Evolutionary conservation across 2,113 vertebrate species (phyloP).

Genomic region (Apaloderma vittatum): DNA sequence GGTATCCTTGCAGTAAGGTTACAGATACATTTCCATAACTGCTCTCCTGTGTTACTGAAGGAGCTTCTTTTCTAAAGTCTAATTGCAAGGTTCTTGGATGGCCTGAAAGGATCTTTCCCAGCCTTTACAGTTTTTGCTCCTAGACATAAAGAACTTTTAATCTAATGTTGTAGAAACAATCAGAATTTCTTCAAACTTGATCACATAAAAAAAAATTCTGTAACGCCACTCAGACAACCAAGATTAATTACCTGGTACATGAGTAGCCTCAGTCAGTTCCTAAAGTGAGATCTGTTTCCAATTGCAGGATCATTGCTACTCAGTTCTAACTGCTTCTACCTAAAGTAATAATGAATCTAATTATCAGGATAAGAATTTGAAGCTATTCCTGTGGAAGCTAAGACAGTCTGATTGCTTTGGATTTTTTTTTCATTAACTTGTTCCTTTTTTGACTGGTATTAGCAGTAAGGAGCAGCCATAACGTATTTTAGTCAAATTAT

Average conservation of each 20-base stretch:
- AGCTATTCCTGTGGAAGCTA: neutral
- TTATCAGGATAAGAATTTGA: constrained; percentile 2
- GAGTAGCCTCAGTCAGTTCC: neutral
- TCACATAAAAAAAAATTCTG: neutral
- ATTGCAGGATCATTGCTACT: neutral
- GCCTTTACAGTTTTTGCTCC: neutral
- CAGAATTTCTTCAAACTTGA: neutral
- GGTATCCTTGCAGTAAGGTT: neutral
- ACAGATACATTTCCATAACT: neutral
- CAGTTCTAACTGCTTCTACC: neutral
- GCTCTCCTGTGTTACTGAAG: neutral
- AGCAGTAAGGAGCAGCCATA: neutral
- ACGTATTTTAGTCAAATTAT: neutral
- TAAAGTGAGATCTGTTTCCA: neutral
- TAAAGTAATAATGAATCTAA: neutral
- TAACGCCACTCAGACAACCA: neutral
- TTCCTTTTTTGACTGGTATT: neutral
- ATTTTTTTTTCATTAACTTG: neutral
- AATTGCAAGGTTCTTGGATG: neutral
- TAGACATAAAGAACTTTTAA: neutral
- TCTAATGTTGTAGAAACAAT: neutral
- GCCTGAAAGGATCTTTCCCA: neutral
- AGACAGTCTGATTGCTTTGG: neutral
- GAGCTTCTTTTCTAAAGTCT: neutral
- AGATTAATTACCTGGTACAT: neutral